phyloP scores from a whole-genome alignment of 2,888 invertebrate genomes.

The Melanostoma mellinum region DNA sequence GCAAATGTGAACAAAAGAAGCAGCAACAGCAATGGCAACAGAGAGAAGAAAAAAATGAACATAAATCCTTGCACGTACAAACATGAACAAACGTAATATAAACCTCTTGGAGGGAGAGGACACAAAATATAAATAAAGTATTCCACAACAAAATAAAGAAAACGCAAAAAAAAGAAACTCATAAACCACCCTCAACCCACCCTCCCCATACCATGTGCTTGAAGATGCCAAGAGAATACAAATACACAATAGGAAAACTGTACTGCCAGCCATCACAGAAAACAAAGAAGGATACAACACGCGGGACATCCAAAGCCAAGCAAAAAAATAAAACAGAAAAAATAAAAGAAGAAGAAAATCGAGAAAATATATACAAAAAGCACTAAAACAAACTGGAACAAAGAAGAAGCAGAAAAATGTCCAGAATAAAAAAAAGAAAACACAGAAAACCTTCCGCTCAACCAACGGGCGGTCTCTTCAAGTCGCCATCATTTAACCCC shows the following conservation, averaged over 20 bases:
- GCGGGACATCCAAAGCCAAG: constrained; percentile 63
- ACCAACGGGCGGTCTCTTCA: constrained; percentile 52
- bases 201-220: constrained; percentile 25
- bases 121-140: constrained; percentile 69
- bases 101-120: constrained; percentile 47
- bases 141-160: constrained; percentile 33
- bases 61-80: constrained; percentile 69
- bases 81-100: constrained; percentile 65
- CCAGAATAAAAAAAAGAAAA: constrained; percentile 15
- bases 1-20: constrained; percentile 44
- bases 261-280: constrained; percentile 52
- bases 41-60: constrained; percentile 34
- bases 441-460: constrained; percentile 29
- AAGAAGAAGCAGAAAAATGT: constrained; percentile 42
- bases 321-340: constrained; percentile 20
- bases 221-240: constrained; percentile 69
- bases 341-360: not conserved
- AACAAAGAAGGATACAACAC: constrained; percentile 70
- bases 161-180: constrained; percentile 22
- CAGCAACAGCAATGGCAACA: constrained; percentile 24
- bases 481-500: constrained; percentile 41
- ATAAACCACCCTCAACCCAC: constrained; percentile 23
- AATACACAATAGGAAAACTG: constrained; percentile 51
- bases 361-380: constrained; percentile 31
- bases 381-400: constrained; percentile 56